Conservation (phyloP, 1,140 invertebrate genomes). For the Eumeta japonica region DNA sequence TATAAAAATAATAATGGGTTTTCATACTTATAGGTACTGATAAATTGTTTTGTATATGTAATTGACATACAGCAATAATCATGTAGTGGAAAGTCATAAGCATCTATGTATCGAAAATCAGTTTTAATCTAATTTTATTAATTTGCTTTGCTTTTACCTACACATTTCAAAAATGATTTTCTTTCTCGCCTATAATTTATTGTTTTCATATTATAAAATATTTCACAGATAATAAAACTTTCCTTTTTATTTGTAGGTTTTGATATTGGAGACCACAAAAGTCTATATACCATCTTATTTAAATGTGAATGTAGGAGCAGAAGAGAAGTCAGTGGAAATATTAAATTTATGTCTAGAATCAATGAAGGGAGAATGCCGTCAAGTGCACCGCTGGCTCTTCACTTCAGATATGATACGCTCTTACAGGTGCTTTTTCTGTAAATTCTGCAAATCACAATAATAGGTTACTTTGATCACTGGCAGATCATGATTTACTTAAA, state of each 20-base stretch:
- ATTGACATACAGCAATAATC: too few relatives aligned
- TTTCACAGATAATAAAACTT: too few relatives aligned
- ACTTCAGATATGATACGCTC: constrained; percentile 88
- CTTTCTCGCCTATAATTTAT: too few relatives aligned
- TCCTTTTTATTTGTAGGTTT: constrained; percentile 65
- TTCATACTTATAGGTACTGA: too few relatives aligned
- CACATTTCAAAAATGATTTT: too few relatives aligned
- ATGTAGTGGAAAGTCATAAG: too few relatives aligned
- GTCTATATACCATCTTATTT: constrained; percentile 93
- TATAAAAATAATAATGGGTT: too few relatives aligned
- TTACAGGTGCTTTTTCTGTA: constrained; percentile 68
- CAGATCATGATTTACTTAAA: not conserved
- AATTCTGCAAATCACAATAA: not conserved
- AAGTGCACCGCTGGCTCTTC: constrained; percentile 93
- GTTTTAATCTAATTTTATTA: too few relatives aligned
- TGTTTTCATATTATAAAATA: too few relatives aligned
- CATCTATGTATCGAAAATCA: too few relatives aligned
- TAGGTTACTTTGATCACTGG: not conserved
- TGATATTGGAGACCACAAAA: constrained; percentile 92
- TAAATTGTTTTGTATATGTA: too few relatives aligned
- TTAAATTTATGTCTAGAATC: constrained; percentile 75
- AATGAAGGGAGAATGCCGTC: constrained; percentile 73
- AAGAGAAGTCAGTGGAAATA: constrained; percentile 87
- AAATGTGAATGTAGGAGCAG: constrained; percentile 89
- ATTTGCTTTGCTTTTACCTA: too few relatives aligned